Conservation (phyloP, 2,113 vertebrate genomes). For the Heptranchias perlo region DNA sequence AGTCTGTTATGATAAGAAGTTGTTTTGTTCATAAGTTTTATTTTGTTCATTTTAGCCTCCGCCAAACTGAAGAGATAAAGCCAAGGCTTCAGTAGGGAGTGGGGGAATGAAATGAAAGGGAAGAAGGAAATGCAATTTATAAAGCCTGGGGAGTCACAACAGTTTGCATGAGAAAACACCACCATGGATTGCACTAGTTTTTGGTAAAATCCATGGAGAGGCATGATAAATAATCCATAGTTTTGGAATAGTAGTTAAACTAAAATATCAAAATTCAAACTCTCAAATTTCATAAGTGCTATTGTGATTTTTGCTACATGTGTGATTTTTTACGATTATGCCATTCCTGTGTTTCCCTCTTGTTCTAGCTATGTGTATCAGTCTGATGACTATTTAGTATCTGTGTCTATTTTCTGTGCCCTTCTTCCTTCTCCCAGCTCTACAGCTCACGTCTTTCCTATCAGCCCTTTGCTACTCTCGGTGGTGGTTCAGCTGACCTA, state of each 20-base stretch:
- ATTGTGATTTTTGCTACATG: not conserved
- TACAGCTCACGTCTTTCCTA: slow-evolving; percentile 85
- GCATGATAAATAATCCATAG: not conserved
- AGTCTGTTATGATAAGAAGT: not conserved
- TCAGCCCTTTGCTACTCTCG: slow-evolving; percentile 68
- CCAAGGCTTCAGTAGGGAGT: not conserved
- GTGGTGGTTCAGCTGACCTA: slow-evolving; percentile 74
- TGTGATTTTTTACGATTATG: not conserved
- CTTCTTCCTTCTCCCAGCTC: slow-evolving; percentile 69
- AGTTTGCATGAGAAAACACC: slow-evolving; percentile 31
- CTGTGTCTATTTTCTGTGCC: slow-evolving; percentile 51
- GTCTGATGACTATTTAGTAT: slow-evolving; percentile 22
- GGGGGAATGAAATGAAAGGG: not conserved
- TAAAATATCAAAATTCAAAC: not conserved
- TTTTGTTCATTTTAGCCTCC: not conserved
- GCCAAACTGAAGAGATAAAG: not conserved
- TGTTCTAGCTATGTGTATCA: not conserved
- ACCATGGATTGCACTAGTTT: not conserved
- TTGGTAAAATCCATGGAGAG: not conserved
- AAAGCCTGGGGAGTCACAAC: not conserved
- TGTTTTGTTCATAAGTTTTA: not conserved
- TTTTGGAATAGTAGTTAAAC: not conserved
- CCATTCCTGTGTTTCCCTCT: slow-evolving; percentile 23
- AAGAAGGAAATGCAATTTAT: not conserved
- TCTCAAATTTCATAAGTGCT: not conserved